Conservation (phyloP, 2,888 invertebrate species). For the Drosophila kokeensis region DNA sequence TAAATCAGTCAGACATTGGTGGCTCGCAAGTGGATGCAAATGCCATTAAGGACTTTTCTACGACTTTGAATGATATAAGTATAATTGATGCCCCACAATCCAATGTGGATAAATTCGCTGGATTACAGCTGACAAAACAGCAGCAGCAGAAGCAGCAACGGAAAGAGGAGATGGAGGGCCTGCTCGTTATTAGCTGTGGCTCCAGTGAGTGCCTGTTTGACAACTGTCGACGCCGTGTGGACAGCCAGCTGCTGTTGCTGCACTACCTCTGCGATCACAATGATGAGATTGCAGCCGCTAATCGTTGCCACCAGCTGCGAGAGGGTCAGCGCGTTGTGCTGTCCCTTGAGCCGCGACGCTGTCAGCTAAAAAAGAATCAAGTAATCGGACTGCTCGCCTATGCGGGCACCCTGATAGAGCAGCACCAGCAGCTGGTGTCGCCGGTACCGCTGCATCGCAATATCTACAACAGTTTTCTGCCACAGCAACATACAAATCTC, state of each 20-base stretch:
- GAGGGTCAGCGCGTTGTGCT: conserved; percentile 37
- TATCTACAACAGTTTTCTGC: conserved; percentile 33
- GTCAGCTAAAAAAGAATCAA: conserved; percentile 35
- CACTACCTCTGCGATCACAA: conserved; percentile 62
- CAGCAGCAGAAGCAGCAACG: not conserved
- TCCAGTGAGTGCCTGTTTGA: conserved; percentile 44
- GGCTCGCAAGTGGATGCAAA: conserved; percentile 28
- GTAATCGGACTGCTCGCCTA: conserved; percentile 62
- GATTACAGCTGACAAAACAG: not conserved
- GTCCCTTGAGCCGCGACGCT: conserved; percentile 36
- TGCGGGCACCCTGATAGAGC: conserved; percentile 17
- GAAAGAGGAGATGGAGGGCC: not conserved
- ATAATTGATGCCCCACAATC: not conserved
- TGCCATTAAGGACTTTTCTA: conserved; percentile 38
- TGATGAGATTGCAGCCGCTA: conserved; percentile 5
- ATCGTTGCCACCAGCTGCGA: conserved; percentile 28
- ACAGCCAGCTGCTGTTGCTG: conserved; percentile 57
- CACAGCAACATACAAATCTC: conserved; percentile 14
- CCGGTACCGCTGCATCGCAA: not conserved
- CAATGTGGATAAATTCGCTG: not conserved
- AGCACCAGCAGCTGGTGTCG: not conserved
- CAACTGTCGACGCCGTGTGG: conserved; percentile 41
- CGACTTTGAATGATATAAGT: not conserved
- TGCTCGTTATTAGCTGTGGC: conserved; percentile 37
- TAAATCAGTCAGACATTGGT: conserved; percentile 7